These are phyloP conservation scores for Zeus faber DNA, from an alignment of 2,113 vertebrate genomes.

Conservation along the genomic window DNA sequence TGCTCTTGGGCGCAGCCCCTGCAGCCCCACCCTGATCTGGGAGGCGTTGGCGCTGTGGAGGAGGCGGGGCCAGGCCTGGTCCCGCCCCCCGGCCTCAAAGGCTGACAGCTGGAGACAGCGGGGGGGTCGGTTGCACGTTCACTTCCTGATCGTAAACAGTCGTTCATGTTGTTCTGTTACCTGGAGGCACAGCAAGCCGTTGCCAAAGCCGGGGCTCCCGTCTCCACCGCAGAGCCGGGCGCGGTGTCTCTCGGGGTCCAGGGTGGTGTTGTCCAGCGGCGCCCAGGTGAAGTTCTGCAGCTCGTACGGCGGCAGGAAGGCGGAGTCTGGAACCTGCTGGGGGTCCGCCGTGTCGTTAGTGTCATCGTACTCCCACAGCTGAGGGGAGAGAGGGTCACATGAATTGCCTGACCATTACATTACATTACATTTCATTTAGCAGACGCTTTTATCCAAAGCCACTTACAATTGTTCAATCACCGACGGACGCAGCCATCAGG, in stretches of 20 bases:
- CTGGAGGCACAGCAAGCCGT: conserved; percentile 43
- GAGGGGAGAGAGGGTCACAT: not conserved
- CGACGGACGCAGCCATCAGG: no score
- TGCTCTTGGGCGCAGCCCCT: conserved; percentile 55
- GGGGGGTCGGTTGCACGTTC: no score
- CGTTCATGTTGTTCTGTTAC: conserved; percentile 10
- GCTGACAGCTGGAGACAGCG: conserved; percentile 74
- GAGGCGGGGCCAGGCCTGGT: conserved; percentile 75
- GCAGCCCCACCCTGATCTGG: conserved; percentile 78
- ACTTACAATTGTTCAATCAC: no score
- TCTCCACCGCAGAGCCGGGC: conserved; percentile 37
- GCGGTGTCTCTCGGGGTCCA: not conserved
- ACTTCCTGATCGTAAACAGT: no score
- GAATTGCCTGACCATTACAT: no score
- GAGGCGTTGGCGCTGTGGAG: conserved; percentile 83
- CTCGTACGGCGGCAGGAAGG: not conserved
- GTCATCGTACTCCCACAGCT: not conserved
- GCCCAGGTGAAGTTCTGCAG: not conserved
- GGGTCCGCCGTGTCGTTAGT: not conserved
- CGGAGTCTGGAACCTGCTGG: not conserved
- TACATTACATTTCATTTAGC: no score
- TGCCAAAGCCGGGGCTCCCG: not conserved
- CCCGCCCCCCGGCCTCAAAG: conserved; percentile 70
- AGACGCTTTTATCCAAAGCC: no score
- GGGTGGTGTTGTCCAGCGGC: not conserved